Evolutionary conservation across 1,140 invertebrate genomes (phyloP).

Genomic region (Coboldia fuscipes): DNA sequence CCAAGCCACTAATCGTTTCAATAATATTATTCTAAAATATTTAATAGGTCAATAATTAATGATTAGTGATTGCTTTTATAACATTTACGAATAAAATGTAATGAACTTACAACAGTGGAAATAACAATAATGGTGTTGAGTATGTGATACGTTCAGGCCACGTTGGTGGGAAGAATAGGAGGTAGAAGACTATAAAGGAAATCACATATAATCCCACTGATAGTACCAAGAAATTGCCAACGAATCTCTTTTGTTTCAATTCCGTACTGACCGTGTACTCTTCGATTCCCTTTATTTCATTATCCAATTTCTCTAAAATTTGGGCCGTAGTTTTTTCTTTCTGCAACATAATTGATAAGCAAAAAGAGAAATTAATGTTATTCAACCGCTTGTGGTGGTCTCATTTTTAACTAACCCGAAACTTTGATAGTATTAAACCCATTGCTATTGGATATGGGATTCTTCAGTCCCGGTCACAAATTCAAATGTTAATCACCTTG

Average conservation of each 20-base stretch:
- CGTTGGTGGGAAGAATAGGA: slow-evolving; percentile 48
- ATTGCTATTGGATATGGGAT: too few relatives aligned
- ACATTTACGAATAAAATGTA: neutral
- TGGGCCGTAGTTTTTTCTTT: slow-evolving; percentile 60
- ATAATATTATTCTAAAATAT: slow-evolving; percentile 48
- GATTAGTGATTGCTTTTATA: slow-evolving; percentile 4
- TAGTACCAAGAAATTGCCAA: slow-evolving; percentile 55
- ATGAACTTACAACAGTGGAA: slow-evolving; percentile 57
- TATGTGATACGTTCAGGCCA: slow-evolving; percentile 46
- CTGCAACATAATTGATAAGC: too few relatives aligned
- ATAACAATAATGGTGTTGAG: slow-evolving; percentile 45
- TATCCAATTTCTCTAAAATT: slow-evolving; percentile 52
- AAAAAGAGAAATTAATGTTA: too few relatives aligned
- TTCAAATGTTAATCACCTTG: too few relatives aligned
- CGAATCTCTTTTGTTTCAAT: slow-evolving; percentile 52
- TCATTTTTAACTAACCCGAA: too few relatives aligned
- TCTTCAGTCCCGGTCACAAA: too few relatives aligned
- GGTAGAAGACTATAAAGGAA: slow-evolving; percentile 51
- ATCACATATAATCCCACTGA: slow-evolving; percentile 62
- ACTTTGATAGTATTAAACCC: too few relatives aligned
- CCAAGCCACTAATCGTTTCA: slow-evolving; percentile 61
- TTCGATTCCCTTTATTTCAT: slow-evolving; percentile 62
- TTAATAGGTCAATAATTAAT: neutral
- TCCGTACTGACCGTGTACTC: slow-evolving; percentile 57
- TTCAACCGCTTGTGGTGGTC: too few relatives aligned